A percentile compares a stretch with the other conserved stretches of the same genome.
Conservation (phyloP, 1,140 invertebrate genomes). For the Lepidurus packardi region DNA sequence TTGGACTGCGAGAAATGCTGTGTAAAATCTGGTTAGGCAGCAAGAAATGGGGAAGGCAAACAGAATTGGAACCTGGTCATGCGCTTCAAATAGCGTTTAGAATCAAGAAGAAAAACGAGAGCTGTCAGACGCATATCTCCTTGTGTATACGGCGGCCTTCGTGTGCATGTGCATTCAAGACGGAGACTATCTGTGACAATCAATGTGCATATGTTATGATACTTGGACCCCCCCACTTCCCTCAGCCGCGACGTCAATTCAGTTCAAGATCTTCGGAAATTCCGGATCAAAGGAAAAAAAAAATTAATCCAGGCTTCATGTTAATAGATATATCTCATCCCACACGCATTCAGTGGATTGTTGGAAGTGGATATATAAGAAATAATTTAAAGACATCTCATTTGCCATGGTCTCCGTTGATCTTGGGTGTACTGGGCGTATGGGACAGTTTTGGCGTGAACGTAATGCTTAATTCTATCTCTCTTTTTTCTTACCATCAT, state of each 20-base stretch:
- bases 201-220: constrained; percentile 8
- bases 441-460: background rate
- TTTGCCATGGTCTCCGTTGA: too few species aligned
- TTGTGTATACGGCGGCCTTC: background rate
- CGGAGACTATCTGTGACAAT: constrained; percentile 6
- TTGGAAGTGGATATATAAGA: too few species aligned
- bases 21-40: constrained; percentile 14
- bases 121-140: background rate
- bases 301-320: too few species aligned
- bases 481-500: background rate
- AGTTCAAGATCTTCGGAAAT: too few species aligned
- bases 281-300: too few species aligned
- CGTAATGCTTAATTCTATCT: background rate
- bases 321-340: too few species aligned
- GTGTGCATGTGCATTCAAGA: background rate
- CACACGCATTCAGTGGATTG: too few species aligned
- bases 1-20: constrained; percentile 4
- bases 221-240: background rate
- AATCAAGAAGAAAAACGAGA: background rate
- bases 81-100: constrained; percentile 3
- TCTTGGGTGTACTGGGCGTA: too few species aligned
- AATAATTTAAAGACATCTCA: too few species aligned
- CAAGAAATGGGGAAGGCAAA: background rate
- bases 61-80: constrained; percentile 15
- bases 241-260: background rate